A percentile compares a stretch with the other conserved stretches of the same genome.
Evolutionary conservation across 2,888 invertebrate genomes (phyloP).

Genomic region (Platycheirus albimanus): DNA sequence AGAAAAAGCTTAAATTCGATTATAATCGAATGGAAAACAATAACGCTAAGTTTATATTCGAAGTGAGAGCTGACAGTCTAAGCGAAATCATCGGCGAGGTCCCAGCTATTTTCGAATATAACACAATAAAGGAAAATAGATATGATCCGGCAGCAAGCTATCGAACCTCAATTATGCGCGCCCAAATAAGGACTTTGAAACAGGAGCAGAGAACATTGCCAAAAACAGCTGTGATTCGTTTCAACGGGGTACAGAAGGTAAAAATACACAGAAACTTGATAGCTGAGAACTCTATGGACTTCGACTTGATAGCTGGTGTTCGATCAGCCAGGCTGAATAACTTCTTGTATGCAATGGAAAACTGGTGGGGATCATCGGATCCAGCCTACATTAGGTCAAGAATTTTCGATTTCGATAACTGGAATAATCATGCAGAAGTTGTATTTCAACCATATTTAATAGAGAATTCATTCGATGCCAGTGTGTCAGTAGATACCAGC

Average conservation of each 20-base stretch:
- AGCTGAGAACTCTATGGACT: conserved; percentile 91
- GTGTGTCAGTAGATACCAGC: conserved; percentile 86
- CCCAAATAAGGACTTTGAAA: conserved; percentile 77
- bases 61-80: conserved; percentile 95
- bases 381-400: conserved; percentile 89
- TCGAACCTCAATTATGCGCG: conserved; percentile 78
- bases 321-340: conserved; percentile 94
- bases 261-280: conserved; percentile 95
- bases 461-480: conserved; percentile 89
- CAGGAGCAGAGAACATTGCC: conserved; percentile 78
- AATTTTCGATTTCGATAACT: conserved; percentile 99
- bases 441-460: conserved; percentile 94
- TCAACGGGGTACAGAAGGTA: conserved; percentile 97
- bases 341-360: conserved; percentile 93
- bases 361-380: conserved; percentile 97
- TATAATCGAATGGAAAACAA: conserved; percentile 92
- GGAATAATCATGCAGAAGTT: conserved; percentile 98
- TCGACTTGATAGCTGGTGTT: conserved; percentile 96
- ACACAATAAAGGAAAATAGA: conserved; percentile 89
- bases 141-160: conserved; percentile 80
- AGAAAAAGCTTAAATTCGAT: conserved; percentile 94
- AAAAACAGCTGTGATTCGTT: conserved; percentile 93
- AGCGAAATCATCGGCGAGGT: conserved; percentile 95
- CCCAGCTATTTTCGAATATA: conserved; percentile 90
- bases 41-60: conserved; percentile 91